Evolutionary conservation across 2,113 vertebrate genomes (phyloP).

Genomic region (Labeo catla): DNA sequence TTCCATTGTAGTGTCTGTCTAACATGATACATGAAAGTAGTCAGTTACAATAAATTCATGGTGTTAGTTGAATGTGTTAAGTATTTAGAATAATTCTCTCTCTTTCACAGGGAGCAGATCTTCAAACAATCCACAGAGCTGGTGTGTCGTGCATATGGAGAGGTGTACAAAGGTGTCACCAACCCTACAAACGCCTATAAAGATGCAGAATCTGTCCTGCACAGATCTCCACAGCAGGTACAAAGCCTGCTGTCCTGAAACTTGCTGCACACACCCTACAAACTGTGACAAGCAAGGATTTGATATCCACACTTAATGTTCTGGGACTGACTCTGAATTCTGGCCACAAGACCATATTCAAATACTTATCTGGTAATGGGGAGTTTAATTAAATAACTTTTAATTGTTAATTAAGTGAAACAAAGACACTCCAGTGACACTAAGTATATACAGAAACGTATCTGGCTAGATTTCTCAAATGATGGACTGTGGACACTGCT

Average conservation of each 20-base stretch:
- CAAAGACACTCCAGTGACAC: not conserved
- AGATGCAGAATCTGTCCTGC: constrained; percentile 86
- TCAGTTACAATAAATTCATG: not conserved
- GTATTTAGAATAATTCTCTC: not conserved
- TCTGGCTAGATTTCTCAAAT: constrained; percentile 29
- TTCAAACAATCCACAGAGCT: constrained; percentile 92
- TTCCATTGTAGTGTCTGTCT: not conserved
- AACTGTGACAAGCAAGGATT: not conserved
- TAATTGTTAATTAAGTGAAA: not conserved
- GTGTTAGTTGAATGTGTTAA: not conserved
- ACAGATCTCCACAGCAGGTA: constrained; percentile 91
- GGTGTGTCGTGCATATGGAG: constrained; percentile 89
- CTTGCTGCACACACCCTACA: not conserved
- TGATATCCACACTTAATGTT: constrained; percentile 23
- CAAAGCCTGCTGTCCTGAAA: constrained; percentile 87
- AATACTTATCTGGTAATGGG: constrained; percentile 1
- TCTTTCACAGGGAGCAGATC: constrained; percentile 86
- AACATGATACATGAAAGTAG: not conserved
- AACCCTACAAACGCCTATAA: constrained; percentile 83
- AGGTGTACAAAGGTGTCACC: constrained; percentile 87
- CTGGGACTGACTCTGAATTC: constrained; percentile 41
- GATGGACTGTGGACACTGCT: constrained; percentile 42
- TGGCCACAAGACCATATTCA: not conserved
- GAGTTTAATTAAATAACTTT: not conserved
- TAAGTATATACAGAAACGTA: constrained; percentile 3